Evolutionary conservation across 2,888 invertebrate species (phyloP).

Genomic region (Brachycybe producta): DNA sequence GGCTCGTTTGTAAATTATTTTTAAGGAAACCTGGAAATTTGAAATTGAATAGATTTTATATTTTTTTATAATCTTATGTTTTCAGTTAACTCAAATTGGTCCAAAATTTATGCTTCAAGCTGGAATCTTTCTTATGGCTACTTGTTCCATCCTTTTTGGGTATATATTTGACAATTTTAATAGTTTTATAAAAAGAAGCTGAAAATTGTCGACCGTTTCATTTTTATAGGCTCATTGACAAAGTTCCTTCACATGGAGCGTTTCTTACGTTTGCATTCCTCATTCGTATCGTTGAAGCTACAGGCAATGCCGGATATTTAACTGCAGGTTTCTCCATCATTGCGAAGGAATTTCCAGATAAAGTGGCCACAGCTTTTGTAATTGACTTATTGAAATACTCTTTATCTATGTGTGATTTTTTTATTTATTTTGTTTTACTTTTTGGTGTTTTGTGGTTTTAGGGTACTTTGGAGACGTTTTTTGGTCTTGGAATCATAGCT

Average conservation of each 20-base stretch:
- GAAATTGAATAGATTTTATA: neutral
- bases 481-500: constrained; percentile 72
- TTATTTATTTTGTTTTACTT: neutral
- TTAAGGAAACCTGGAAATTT: neutral
- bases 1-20: constrained; percentile 51
- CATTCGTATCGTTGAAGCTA: constrained; percentile 42
- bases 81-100: constrained; percentile 55
- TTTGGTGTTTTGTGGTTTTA: constrained; percentile 30
- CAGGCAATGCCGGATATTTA: constrained; percentile 35
- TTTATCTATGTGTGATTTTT: neutral
- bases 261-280: constrained; percentile 66
- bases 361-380: constrained; percentile 16
- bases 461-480: constrained; percentile 75
- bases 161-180: constrained; percentile 32
- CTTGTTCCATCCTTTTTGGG: constrained; percentile 71
- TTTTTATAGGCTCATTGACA: constrained; percentile 14
- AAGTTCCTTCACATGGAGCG: constrained; percentile 31
- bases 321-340: constrained; percentile 39
- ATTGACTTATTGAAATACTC: neutral
- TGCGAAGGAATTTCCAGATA: constrained; percentile 31
- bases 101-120: constrained; percentile 69
- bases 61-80: neutral
- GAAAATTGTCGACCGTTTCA: neutral
- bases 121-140: constrained; percentile 68
- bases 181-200: neutral